Evolutionary conservation across 2,888 invertebrate species (phyloP).

Genomic region (Drymonia ruficornis): DNA sequence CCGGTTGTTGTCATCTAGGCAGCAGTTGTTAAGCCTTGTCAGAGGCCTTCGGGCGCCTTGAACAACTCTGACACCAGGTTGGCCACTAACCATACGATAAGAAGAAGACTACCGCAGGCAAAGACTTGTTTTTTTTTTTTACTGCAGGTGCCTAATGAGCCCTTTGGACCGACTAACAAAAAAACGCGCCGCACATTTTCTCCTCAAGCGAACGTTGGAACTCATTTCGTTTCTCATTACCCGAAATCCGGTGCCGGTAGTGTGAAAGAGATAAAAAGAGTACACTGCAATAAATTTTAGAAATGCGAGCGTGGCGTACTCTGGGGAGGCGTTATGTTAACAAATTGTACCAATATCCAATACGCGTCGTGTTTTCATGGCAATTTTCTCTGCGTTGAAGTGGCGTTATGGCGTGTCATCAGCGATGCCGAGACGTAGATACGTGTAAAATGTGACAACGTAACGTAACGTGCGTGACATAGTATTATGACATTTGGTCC

Average conservation of each 20-base stretch:
- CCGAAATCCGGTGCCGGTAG: constrained; percentile 38
- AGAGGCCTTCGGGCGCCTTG: too few species aligned
- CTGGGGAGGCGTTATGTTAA: constrained; percentile 62
- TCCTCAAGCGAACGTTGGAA: constrained; percentile 30
- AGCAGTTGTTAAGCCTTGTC: too few species aligned
- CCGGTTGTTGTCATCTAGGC: too few species aligned
- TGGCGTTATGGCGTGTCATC: constrained; percentile 22
- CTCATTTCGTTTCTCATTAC: constrained; percentile 47
- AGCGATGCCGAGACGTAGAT: constrained; percentile 9
- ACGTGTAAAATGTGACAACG: not conserved
- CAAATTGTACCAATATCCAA: constrained; percentile 69
- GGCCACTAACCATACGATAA: too few species aligned
- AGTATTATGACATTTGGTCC: too few species aligned
- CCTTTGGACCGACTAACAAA: constrained; percentile 21
- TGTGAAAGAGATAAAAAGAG: constrained; percentile 43
- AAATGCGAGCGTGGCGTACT: constrained; percentile 37
- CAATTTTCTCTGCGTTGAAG: constrained; percentile 43
- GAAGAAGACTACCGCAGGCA: too few species aligned
- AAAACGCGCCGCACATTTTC: constrained; percentile 27
- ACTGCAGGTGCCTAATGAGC: constrained; percentile 27
- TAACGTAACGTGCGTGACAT: too few species aligned
- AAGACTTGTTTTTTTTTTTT: too few species aligned
- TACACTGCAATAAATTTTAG: constrained; percentile 47
- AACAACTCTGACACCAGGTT: too few species aligned
- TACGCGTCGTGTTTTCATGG: constrained; percentile 63